Percentiles rank a stretch among this genome's conserved stretches.
phyloP scores from a whole-genome alignment of 64 coral and sea anemone genomes.

The Stichodactyla mertensii region DNA sequence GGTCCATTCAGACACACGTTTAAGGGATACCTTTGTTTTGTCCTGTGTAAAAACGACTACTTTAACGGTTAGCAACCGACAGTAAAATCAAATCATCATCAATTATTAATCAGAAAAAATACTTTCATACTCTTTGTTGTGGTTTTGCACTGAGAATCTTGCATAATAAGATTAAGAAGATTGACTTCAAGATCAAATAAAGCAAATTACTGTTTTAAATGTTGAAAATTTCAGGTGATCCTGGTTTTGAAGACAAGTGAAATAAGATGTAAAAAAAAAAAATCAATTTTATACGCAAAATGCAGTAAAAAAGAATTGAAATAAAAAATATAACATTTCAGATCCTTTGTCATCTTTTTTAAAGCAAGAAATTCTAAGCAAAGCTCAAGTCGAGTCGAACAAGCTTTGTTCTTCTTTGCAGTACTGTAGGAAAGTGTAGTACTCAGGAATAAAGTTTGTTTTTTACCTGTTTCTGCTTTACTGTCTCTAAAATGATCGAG shows the following conservation, averaged over 20 bases:
- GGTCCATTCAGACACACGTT: too few relatives aligned
- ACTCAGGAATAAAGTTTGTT: background rate
- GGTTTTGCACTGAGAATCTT: background rate
- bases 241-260: too few relatives aligned
- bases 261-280: too few relatives aligned
- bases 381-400: too few relatives aligned
- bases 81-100: background rate
- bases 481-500: constrained; percentile 64
- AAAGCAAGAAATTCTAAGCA: too few relatives aligned
- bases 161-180: background rate
- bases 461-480: constrained; percentile 80
- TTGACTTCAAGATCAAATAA: background rate
- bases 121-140: background rate
- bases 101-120: background rate
- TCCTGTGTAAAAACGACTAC: background rate
- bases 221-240: too few relatives aligned
- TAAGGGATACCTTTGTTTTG: background rate
- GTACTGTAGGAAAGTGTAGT: background rate
- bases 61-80: background rate
- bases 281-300: too few relatives aligned
- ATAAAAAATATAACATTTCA: too few relatives aligned
- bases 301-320: too few relatives aligned
- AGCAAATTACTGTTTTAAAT: background rate
- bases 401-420: background rate
- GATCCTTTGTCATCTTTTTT: too few relatives aligned